Evolutionary conservation across 2,113 vertebrate genomes (phyloP), one percentile per base, ranked within the genome.

Genomic region (Papio anubis): DNA sequence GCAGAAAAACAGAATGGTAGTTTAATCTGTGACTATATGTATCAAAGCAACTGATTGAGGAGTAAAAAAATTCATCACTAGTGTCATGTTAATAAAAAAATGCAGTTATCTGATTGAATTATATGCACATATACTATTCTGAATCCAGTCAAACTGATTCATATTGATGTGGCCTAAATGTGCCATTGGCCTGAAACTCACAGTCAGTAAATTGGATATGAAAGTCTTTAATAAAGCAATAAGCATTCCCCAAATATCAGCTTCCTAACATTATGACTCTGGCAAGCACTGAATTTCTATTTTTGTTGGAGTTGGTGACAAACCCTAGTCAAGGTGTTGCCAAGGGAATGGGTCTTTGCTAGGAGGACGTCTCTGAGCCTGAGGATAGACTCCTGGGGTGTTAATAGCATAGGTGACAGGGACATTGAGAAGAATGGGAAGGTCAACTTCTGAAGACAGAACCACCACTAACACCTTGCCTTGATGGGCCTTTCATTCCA

Each of bases 1-100:
- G 57, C 70, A 89, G 70, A 38, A 96, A 93, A 93, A 48, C 85
- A 95, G 96, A 96, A 97, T 82, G 76, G 90, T 78, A 90, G 70
- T 76, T 97, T 88, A 80, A 66, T 83, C 50, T 85, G 8, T 76
- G 92, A 59, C 30, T 70, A 45, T 18, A 32, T 20, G 70, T 96
- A 92, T 96, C 87, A 93, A 88, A 96, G 72, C 88, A 93, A 78
- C 59, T 32, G 61, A 68, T 64, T 90, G 70, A 52, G 88, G 57
- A 81, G 81, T 83, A 72, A 92, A 96, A 64, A 95, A 81, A 61
- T 84, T 91, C 43, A 84, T 90, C 76, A 45, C 25, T 32, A 16
- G 45, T 82, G 52, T 96, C 90, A 59, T 35, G 21, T 40, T 40
- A 70, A 61, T 84, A 88, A 92, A 95, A 93, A 76, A 95, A 78